These are phyloP conservation scores for Dicyrtoma fusca DNA, from an alignment of 2,888 invertebrate genomes.

Conservation along the genomic window DNA sequence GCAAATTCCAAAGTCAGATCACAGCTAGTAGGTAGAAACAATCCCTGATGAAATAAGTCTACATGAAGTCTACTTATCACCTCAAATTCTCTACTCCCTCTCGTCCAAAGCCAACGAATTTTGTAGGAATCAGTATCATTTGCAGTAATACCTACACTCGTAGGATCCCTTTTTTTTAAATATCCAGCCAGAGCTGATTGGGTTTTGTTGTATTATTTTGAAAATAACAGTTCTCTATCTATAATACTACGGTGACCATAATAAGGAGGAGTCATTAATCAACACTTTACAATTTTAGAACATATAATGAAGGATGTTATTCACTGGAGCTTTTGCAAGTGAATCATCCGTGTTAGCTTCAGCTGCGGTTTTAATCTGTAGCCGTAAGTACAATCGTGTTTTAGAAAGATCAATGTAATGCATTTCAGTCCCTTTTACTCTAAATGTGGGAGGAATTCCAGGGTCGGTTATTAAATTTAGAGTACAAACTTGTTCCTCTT, in stretches of 20 bases:
- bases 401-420: constrained; percentile 38
- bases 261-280: constrained; percentile 19
- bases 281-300: constrained; percentile 36
- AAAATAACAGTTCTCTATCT: constrained; percentile 3
- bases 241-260: constrained; percentile 13
- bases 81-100: constrained; percentile 36
- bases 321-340: constrained; percentile 29
- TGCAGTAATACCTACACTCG: background rate
- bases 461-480: constrained; percentile 15
- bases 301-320: constrained; percentile 35
- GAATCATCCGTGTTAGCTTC: constrained; percentile 19
- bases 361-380: constrained; percentile 15
- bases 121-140: constrained; percentile 27
- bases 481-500: constrained; percentile 8
- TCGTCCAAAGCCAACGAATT: constrained; percentile 11
- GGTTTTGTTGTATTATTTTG: constrained; percentile 24
- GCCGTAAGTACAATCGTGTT: constrained; percentile 31
- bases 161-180: constrained; percentile 38
- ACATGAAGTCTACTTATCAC: constrained; percentile 38
- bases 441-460: constrained; percentile 36
- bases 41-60: constrained; percentile 33
- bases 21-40: constrained; percentile 40
- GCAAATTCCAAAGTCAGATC: constrained; percentile 38
- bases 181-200: constrained; percentile 33
- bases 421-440: constrained; percentile 35